Percentiles rank a stretch among this genome's conserved stretches.
Conservation (phyloP, 2,888 invertebrate genomes). For the Acleris sparsana region DNA sequence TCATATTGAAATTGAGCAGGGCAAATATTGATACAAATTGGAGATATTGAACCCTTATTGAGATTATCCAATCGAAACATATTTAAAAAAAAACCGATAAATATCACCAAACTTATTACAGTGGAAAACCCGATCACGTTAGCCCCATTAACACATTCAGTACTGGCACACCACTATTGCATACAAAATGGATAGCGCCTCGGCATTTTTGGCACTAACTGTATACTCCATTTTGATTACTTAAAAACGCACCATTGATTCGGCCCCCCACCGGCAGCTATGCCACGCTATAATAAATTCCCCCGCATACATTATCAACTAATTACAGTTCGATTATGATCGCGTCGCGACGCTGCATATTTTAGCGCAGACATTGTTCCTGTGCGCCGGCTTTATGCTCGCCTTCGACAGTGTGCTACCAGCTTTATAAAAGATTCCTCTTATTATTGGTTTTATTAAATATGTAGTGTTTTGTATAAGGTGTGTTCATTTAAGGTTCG, state of each 20-base stretch:
- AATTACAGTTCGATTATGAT: conserved; percentile 59
- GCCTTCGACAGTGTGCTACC: conserved; percentile 37
- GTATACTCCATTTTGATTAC: neutral
- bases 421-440: conserved; percentile 28
- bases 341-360: conserved; percentile 58
- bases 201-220: too few species aligned
- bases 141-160: too few species aligned
- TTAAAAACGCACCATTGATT: neutral
- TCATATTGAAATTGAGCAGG: too few species aligned
- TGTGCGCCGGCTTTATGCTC: conserved; percentile 48
- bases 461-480: neutral
- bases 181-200: too few species aligned
- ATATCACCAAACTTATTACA: too few species aligned
- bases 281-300: conserved; percentile 30
- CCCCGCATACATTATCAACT: conserved; percentile 42
- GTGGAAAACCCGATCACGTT: too few species aligned
- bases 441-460: conserved; percentile 9
- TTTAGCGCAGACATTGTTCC: conserved; percentile 53
- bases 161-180: too few species aligned
- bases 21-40: too few species aligned
- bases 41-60: too few species aligned
- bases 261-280: conserved; percentile 5
- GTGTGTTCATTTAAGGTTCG: neutral
- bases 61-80: too few species aligned
- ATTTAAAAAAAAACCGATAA: too few species aligned